A percentile compares a stretch with the other conserved stretches of the same genome.
Evolutionary conservation across 2,113 vertebrate genomes (phyloP).

Genomic region (Sterrhoptilus dennistouni): DNA sequence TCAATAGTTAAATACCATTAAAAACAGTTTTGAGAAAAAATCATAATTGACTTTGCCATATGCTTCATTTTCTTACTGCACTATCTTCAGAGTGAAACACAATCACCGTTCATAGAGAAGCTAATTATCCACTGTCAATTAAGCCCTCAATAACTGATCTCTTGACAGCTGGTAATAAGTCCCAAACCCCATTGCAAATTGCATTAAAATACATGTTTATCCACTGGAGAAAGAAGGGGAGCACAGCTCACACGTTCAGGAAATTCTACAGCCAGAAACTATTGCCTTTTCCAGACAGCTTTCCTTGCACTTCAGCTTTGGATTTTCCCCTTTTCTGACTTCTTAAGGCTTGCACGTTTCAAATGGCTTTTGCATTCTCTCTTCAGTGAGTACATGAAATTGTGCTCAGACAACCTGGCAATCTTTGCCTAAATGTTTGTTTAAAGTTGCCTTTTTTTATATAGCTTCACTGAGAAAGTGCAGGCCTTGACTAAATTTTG

Average conservation of each 20-base stretch:
- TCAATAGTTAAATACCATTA: conserved; percentile 66
- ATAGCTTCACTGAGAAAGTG: neutral
- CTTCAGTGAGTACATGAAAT: neutral
- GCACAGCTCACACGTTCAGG: neutral
- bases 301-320: neutral
- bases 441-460: neutral
- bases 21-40: conserved; percentile 56
- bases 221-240: conserved; percentile 35
- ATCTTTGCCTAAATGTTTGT: neutral
- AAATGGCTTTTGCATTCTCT: neutral
- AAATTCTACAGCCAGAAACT: neutral
- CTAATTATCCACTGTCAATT: conserved; percentile 66
- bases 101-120: conserved; percentile 57
- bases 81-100: conserved; percentile 48
- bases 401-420: neutral
- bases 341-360: neutral
- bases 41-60: conserved; percentile 67
- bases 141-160: conserved; percentile 58
- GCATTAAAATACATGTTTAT: conserved; percentile 25
- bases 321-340: neutral
- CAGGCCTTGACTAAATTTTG: neutral
- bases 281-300: neutral
- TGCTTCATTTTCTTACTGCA: conserved; percentile 34
- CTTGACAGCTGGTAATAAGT: conserved; percentile 63
- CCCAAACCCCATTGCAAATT: conserved; percentile 46